Base-by-base conservation (phyloP, 1,140 invertebrate genomes). In the Halesus radiatus region DNA sequence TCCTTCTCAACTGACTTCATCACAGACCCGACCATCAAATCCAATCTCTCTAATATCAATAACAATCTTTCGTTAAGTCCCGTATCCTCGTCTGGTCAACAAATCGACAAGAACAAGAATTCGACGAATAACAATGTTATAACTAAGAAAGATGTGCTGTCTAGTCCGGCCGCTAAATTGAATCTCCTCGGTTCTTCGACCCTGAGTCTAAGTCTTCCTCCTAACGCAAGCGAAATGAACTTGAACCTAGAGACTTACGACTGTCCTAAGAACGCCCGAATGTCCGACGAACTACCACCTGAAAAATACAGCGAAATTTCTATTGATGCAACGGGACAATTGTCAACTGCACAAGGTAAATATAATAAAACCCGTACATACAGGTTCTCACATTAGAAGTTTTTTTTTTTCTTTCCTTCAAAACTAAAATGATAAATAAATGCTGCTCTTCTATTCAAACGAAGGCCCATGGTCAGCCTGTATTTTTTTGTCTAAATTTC, bases 231-330 rank as follows among this genome's bases (percentile, higher is more conserved):
- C 4, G 78, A 81, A 54, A 62, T 52, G 54, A 77, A 83, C 54
- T 53, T 83, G 8, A 80, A 75, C 18, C 62, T 70, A 13, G 88
- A 90, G 29, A 88, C 90, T 16, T 92, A 92, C 78, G 91, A 92
- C 85, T 89, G 91, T 22, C 91, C 91, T 0, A 89, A 86, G 3
- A 91, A 90, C 79, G 91, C 91, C 80, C 87, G 86, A 54, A 45
- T 1, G 10, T 87, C 89, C 15, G 87, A 89, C 16, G 81, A 85
- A 3, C 83, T 85, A 0, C 77, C 87, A 22, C 83, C 85, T 0
- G 89, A 89, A 74, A 89, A 89, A 84, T 90, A 89, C 77, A 89
- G 88, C 82, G 88, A 90, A 83, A 89, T 89, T 84, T 60, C 87
- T 53, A 88, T 88, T 37, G 87, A 89, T 75, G 84, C 87, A n/a